Evolutionary conservation across 2,888 invertebrate genomes (phyloP), one percentile per base, ranked within the genome.

Genomic region (Parelbella ahira): DNA sequence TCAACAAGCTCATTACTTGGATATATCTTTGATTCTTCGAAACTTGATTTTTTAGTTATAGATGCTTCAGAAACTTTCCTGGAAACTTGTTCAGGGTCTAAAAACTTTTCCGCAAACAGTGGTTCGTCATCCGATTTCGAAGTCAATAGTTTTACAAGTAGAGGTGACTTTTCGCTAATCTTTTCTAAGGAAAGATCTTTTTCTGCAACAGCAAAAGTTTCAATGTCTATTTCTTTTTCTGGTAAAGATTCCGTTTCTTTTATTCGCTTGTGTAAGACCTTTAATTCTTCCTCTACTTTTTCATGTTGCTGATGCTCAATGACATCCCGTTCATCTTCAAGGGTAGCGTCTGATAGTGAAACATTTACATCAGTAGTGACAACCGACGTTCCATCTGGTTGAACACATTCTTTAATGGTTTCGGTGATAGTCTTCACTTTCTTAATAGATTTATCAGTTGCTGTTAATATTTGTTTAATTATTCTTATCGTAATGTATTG

Each of bases 391-490:
- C 29, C 29, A 29, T 29, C 29, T 5, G 29, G 29, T 8, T 29
- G 29, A 8, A 29, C 10, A 3, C 18, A 29, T 18, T 29, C 29
- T 2, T 15, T 29, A 1, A 29, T 9, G 1, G 18, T 29, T 29
- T 29, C 29, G 9, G 18, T 29, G 6, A 29, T 29, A 12, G 32
- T 33, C 2, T 11, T 11, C 5, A 21, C 5, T 33, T 33, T 33
- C 20, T 33, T 21, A 11, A 2, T 21, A 11, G 32, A 21, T 21
- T 21, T 23, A 12, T 15, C 34, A 9, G 12, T 4, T 7, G 24
- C 2, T 2, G 11, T 15, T 9, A 23, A 15, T 5, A 15, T 13
- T 15, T 34, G 23, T 24, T 34, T 23, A 1, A 15, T 34, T n/a
- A 8, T 13, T 18, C 10, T 29, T 3, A 29, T 18, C 10, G 18